Evolutionary conservation across 2,888 invertebrate species (phyloP).

Genomic region (Dasysyrphus albostriatus): DNA sequence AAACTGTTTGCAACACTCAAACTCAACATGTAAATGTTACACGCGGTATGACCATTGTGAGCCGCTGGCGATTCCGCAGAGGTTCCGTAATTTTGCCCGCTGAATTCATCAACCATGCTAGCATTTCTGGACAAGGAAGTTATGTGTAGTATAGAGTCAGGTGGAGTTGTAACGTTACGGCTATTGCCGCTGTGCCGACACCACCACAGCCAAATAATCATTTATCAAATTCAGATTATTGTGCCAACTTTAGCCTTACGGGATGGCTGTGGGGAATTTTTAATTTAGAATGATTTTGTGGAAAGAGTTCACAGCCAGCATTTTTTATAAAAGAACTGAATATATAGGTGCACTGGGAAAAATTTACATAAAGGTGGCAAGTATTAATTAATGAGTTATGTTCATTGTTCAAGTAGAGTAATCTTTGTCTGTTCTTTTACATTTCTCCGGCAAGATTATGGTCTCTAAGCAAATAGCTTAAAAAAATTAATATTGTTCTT

Average conservation of each 20-base stretch:
- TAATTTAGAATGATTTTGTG: constrained; percentile 16
- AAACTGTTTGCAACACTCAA: constrained; percentile 56
- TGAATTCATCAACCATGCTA: constrained; percentile 65
- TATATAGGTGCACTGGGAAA: background rate
- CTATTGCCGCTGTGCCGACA: constrained; percentile 13
- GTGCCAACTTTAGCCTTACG: constrained; percentile 21
- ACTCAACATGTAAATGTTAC: constrained; percentile 53
- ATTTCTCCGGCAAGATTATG: background rate
- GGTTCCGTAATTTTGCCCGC: constrained; percentile 69
- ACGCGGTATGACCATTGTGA: constrained; percentile 68
- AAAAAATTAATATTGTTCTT: no score
- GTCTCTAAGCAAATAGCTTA: no score
- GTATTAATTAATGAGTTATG: constrained; percentile 50
- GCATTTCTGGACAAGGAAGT: constrained; percentile 62
- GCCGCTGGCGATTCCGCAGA: constrained; percentile 65
- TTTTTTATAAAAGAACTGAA: constrained; percentile 18
- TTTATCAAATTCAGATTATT: constrained; percentile 72
- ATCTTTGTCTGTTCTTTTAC: background rate
- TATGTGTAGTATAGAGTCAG: constrained; percentile 49
- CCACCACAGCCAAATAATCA: constrained; percentile 34
- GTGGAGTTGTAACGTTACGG: constrained; percentile 53
- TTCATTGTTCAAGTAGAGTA: background rate
- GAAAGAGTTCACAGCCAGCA: constrained; percentile 35
- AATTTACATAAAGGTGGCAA: constrained; percentile 4
- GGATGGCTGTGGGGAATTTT: background rate